phyloP scores from a whole-genome alignment of 2,888 invertebrate species.

The Synergus gifuensis region DNA sequence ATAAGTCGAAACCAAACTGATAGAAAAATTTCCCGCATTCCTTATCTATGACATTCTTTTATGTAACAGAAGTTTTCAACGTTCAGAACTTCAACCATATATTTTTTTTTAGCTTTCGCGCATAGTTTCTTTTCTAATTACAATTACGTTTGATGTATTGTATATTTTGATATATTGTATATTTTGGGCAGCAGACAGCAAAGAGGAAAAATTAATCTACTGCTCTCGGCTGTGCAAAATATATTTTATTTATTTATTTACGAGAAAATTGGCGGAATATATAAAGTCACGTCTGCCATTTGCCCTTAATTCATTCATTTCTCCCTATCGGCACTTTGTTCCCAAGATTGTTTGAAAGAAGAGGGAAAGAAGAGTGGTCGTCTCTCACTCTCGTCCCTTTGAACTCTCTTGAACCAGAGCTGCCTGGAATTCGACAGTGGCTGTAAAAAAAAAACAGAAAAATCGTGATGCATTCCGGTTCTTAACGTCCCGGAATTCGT shows the following conservation, averaged over 20 bases:
- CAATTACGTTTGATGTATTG: too few species aligned
- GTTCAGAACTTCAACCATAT: too few species aligned
- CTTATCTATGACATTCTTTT: background rate
- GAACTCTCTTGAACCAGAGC: constrained; percentile 58
- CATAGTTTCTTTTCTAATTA: too few species aligned
- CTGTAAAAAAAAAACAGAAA: constrained; percentile 43
- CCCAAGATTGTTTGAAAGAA: constrained; percentile 23
- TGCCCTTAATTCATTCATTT: background rate
- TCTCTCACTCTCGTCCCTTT: constrained; percentile 56
- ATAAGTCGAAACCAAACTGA: background rate
- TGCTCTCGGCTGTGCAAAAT: too few species aligned
- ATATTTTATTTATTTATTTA: too few species aligned
- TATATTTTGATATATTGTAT: too few species aligned
- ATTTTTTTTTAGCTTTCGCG: too few species aligned
- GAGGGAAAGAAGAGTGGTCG: constrained; percentile 27
- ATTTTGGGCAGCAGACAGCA: too few species aligned
- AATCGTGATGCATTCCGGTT: constrained; percentile 57
- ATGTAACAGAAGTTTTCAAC: too few species aligned
- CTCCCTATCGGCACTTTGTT: background rate
- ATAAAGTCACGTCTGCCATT: too few species aligned
- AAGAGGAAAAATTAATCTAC: too few species aligned
- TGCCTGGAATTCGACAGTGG: constrained; percentile 56
- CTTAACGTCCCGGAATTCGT: constrained; percentile 54
- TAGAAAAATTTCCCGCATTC: background rate
- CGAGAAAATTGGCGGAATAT: too few species aligned